A percentile compares a stretch with the other conserved stretches of the same genome.
These are phyloP conservation scores for Turritopsis dohrnii DNA, from an alignment of 30 jellyfish, hydroid and myxozoan species.

Conservation along the genomic window DNA sequence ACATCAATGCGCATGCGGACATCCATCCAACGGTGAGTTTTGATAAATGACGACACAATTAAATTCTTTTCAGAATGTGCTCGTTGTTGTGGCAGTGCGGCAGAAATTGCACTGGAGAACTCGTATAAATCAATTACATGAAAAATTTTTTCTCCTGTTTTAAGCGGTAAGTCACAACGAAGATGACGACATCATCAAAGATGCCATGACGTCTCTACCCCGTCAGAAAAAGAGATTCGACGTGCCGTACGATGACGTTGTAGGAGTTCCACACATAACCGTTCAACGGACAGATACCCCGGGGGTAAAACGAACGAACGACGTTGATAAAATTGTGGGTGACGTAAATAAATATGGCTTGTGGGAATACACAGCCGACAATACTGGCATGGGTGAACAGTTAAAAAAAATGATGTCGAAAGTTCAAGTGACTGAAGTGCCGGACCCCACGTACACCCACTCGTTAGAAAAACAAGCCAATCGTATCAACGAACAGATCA, in stretches of 20 bases:
- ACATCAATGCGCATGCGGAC: not conserved
- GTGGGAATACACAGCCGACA: slow-evolving; percentile 81
- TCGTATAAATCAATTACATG: not conserved
- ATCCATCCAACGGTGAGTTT: not conserved
- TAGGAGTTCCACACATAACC: not conserved
- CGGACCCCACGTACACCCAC: slow-evolving; percentile 8
- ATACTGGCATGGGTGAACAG: slow-evolving; percentile 45
- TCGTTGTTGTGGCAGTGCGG: too few relatives aligned
- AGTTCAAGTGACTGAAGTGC: slow-evolving; percentile 21
- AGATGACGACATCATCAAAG: slow-evolving; percentile 19
- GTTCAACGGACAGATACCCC: not conserved
- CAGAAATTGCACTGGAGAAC: too few relatives aligned
- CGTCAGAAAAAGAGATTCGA: slow-evolving; percentile 3
- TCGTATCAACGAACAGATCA: slow-evolving; percentile 26
- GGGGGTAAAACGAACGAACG: slow-evolving; percentile 42
- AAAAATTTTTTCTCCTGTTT: not conserved
- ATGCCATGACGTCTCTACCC: not conserved
- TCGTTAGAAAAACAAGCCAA: slow-evolving; percentile 25
- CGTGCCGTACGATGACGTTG: not conserved
- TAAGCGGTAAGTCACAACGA: not conserved
- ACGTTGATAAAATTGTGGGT: slow-evolving; percentile 49
- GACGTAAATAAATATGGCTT: slow-evolving; percentile 70
- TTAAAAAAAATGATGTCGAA: slow-evolving; percentile 2
- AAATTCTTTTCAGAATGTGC: too few relatives aligned
- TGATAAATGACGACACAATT: not conserved